Conservation (phyloP, 30 jellyfish, hydroid and myxozoan genomes). For the Aurelia sp. region DNA sequence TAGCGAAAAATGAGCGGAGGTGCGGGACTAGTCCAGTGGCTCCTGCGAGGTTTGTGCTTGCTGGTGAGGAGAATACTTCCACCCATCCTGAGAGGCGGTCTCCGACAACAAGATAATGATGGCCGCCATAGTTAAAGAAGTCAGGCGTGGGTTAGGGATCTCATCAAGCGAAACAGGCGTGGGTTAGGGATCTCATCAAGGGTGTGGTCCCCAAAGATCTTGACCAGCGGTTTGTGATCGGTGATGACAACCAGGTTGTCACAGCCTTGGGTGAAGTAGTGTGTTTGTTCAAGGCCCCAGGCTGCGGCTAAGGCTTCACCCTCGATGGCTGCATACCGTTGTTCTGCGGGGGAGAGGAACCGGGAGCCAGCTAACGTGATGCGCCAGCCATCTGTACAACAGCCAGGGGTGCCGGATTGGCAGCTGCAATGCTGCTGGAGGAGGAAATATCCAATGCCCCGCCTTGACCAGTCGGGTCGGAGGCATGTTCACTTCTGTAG, state of each 20-base stretch:
- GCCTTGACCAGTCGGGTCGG: slow-evolving; percentile 55
- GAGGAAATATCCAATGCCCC: slow-evolving; percentile 39
- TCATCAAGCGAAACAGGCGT: background rate
- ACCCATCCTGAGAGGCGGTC: no score
- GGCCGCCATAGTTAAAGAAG: no score
- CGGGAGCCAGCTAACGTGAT: slow-evolving; percentile 38
- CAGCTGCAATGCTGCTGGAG: slow-evolving; percentile 29
- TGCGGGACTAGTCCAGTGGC: no score
- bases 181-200: slow-evolving; percentile 11
- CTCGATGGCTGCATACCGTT: slow-evolving; percentile 19
- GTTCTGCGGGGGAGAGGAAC: slow-evolving; percentile 20
- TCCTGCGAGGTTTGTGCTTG: no score
- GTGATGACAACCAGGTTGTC: slow-evolving; percentile 10
- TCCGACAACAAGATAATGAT: no score
- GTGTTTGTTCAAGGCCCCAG: slow-evolving; percentile 3
- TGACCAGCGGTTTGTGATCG: slow-evolving; percentile 19
- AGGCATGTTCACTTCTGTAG: slow-evolving; percentile 21
- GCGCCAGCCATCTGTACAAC: slow-evolving; percentile 39
- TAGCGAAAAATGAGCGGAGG: no score
- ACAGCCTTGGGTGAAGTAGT: slow-evolving; percentile 39
- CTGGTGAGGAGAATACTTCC: no score
- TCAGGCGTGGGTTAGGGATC: no score
- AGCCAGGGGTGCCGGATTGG: slow-evolving; percentile 1
- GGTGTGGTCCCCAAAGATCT: slow-evolving; percentile 26
- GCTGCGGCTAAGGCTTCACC: slow-evolving; percentile 27